Conservation (phyloP, 1,140 invertebrate species). For the Drosophila albomicans region DNA sequence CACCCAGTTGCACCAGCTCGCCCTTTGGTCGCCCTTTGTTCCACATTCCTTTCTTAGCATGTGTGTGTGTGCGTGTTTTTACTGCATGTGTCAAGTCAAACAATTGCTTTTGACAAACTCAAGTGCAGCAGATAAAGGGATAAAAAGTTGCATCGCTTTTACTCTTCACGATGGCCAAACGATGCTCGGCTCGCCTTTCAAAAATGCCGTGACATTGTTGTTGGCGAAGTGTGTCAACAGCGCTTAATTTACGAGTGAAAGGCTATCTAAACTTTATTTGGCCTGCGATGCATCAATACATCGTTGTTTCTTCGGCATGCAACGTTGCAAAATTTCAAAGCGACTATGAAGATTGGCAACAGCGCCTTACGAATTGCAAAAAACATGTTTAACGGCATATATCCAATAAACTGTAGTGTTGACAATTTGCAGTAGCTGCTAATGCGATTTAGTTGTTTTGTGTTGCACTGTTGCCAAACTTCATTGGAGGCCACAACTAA, state of each 20-base stretch:
- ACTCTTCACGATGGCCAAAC: conserved; percentile 20
- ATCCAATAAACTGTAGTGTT: no score
- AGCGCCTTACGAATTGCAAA: no score
- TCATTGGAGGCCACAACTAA: not conserved
- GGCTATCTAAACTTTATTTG: not conserved
- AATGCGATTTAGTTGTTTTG: not conserved
- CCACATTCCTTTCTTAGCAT: conserved; percentile 37
- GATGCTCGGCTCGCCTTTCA: conserved; percentile 9
- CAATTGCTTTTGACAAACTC: conserved; percentile 75
- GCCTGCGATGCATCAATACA: not conserved
- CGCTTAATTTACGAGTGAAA: not conserved
- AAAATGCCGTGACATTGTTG: conserved; percentile 11
- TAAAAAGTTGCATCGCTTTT: conserved; percentile 42
- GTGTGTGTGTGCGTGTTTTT: not conserved
- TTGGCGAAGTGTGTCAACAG: not conserved
- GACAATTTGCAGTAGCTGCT: no score
- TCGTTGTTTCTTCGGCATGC: no score
- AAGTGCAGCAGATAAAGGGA: conserved; percentile 73
- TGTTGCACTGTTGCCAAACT: conserved; percentile 20
- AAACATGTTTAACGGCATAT: no score
- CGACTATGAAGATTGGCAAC: no score
- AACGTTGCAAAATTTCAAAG: no score
- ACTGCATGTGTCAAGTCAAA: conserved; percentile 56
- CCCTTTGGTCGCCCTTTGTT: conserved; percentile 57
- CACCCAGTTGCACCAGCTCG: conserved; percentile 11